These are phyloP conservation scores for Limnephilus marmoratus DNA, from an alignment of 2,888 invertebrate species.

Conservation along the genomic window DNA sequence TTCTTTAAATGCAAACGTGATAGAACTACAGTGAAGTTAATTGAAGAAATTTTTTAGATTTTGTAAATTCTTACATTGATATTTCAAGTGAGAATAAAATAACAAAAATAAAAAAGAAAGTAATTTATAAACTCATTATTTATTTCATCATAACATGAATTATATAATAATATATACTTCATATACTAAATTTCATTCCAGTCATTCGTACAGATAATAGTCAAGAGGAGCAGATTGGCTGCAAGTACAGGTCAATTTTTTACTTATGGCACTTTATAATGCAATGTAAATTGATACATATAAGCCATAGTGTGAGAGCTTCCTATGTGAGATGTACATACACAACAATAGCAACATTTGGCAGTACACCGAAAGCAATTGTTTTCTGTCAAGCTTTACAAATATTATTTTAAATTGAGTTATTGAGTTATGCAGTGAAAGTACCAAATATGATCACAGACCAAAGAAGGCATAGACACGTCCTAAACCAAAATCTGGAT, in stretches of 20 bases:
- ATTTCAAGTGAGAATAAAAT: not conserved
- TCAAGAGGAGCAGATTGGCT: not conserved
- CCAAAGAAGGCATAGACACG: too few species aligned
- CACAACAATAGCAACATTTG: not conserved
- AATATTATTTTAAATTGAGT: not conserved
- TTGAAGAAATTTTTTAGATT: not conserved
- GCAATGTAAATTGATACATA: not conserved
- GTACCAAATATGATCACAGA: too few species aligned
- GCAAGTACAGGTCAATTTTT: not conserved
- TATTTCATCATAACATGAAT: not conserved
- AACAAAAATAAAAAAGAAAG: not conserved
- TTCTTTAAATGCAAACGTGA: too few species aligned
- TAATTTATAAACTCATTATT: not conserved
- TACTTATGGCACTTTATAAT: not conserved
- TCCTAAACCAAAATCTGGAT: too few species aligned
- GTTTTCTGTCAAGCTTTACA: not conserved
- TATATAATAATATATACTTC: not conserved
- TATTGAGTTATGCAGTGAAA: not conserved
- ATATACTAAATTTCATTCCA: not conserved
- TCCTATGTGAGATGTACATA: too few species aligned
- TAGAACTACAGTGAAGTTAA: not conserved
- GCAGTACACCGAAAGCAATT: not conserved
- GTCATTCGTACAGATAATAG: not conserved
- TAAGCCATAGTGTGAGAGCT: not conserved
- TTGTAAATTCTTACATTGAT: not conserved